These are phyloP conservation scores for Chionis minor DNA, from an alignment of 2,113 vertebrate genomes.

Conservation along the genomic window DNA sequence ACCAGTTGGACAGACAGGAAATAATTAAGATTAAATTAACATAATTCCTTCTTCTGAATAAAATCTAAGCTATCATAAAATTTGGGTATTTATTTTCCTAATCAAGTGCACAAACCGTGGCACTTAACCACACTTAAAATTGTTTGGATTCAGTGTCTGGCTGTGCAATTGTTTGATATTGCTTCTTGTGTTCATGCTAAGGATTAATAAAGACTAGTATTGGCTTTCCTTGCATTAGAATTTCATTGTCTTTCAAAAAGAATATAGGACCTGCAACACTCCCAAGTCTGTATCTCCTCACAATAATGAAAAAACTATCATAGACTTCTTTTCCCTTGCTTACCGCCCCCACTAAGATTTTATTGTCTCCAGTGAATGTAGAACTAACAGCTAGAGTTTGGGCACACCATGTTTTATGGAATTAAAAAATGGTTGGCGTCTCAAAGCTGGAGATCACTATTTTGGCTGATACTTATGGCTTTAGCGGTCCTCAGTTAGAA, in stretches of 20 bases:
- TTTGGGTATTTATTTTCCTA: background rate
- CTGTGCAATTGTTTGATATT: background rate
- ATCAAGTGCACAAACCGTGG: background rate
- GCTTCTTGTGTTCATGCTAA: background rate
- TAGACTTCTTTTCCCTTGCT: background rate
- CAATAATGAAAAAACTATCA: background rate
- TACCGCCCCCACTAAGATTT: accelerated
- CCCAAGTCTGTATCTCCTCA: background rate
- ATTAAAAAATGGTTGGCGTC: background rate
- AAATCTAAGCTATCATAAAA: background rate
- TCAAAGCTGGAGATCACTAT: accelerated
- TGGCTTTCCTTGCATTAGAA: background rate
- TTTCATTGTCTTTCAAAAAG: background rate
- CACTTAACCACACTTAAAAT: background rate
- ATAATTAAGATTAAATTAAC: background rate
- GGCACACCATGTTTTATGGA: background rate
- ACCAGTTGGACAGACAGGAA: background rate
- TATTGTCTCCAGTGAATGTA: background rate
- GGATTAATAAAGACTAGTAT: background rate
- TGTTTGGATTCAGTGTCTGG: background rate
- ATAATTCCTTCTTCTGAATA: background rate
- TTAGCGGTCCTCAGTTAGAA: background rate
- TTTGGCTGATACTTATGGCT: background rate
- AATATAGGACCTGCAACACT: background rate
- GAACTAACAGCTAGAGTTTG: background rate